Percentiles rank a stretch among this genome's conserved stretches.
Evolutionary conservation across 2,113 vertebrate genomes (phyloP).

Genomic region (Tetrax tetrax): DNA sequence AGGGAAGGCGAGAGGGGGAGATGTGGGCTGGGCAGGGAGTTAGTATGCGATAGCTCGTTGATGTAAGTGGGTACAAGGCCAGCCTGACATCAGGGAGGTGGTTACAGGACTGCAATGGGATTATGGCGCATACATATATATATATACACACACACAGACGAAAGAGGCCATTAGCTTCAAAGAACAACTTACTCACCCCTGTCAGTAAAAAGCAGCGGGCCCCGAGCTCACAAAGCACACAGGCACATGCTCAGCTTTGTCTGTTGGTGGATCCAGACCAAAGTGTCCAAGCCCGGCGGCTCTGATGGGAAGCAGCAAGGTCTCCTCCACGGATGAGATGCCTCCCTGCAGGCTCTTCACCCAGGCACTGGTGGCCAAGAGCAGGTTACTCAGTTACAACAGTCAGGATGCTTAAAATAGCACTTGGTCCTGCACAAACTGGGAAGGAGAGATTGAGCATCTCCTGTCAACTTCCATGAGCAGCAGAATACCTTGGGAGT

Average conservation of each 20-base stretch:
- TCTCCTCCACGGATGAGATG: not conserved
- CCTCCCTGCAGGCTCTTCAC: not conserved
- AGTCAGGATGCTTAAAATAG: not conserved
- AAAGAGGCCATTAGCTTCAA: not conserved
- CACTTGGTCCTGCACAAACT: not conserved
- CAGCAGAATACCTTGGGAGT: not conserved
- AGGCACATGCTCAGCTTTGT: not conserved
- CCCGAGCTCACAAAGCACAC: fast-evolving
- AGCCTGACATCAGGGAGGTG: not conserved
- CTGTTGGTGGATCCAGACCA: not conserved
- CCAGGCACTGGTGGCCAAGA: not conserved
- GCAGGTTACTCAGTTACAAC: not conserved
- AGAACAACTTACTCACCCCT: not conserved
- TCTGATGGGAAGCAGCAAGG: not conserved
- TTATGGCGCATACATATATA: not conserved
- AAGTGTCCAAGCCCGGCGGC: fast-evolving
- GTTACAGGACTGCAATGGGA: not conserved
- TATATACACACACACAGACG: no score
- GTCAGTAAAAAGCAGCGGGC: not conserved
- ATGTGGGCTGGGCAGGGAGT: not conserved
- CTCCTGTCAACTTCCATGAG: not conserved
- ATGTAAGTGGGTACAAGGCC: not conserved
- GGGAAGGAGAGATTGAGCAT: not conserved
- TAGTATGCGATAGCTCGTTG: not conserved
- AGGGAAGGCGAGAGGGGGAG: not conserved